Conservation (phyloP, 1,140 invertebrate species). For the Popillia japonica region DNA sequence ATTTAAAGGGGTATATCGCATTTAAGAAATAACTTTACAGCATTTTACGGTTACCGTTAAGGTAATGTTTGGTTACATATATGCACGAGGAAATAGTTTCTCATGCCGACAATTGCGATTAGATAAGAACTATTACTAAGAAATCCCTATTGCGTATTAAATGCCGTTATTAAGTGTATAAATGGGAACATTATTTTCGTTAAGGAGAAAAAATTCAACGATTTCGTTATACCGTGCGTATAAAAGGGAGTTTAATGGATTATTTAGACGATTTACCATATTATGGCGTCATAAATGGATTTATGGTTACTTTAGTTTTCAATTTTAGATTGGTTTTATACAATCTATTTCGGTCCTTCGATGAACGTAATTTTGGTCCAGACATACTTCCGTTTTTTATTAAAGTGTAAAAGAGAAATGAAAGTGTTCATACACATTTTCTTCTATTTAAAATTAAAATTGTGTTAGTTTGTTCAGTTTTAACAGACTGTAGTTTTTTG, state of each 20-base stretch:
- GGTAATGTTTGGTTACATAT: neutral
- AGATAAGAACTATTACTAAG: conserved; percentile 3
- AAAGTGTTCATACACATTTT: no score
- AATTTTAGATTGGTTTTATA: neutral
- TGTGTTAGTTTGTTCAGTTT: no score
- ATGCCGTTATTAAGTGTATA: neutral
- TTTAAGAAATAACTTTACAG: neutral
- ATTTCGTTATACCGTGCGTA: neutral
- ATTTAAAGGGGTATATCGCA: no score
- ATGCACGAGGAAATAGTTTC: neutral
- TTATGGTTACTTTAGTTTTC: neutral
- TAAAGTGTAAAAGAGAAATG: no score
- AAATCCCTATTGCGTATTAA: neutral
- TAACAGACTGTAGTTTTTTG: no score
- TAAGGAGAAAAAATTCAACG: neutral
- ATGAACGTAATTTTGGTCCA: no score
- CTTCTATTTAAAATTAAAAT: no score
- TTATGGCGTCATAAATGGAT: neutral
- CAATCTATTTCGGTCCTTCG: neutral
- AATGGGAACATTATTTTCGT: neutral
- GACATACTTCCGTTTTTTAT: no score
- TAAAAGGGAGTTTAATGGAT: neutral
- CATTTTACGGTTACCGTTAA: neutral
- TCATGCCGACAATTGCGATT: neutral
- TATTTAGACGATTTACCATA: neutral